phyloP scores from a whole-genome alignment of 2,113 vertebrate genomes.

The Gnathonemus longibarbis region DNA sequence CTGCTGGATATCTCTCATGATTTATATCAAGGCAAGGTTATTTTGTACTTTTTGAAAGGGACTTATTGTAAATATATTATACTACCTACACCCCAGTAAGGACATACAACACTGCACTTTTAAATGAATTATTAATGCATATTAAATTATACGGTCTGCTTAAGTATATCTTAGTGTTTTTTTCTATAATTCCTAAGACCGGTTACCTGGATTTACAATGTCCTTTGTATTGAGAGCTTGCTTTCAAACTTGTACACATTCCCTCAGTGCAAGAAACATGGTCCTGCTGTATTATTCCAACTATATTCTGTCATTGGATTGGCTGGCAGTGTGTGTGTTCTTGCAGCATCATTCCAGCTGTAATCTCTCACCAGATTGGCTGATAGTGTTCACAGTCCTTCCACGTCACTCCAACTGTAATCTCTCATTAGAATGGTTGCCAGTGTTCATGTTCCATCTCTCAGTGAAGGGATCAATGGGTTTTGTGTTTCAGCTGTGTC shows the following conservation, averaged over 20 bases:
- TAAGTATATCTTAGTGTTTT: not conserved
- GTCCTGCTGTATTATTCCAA: not conserved
- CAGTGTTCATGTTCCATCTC: not conserved
- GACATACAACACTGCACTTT: not conserved
- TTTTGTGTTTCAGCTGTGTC: slow-evolving; percentile 5
- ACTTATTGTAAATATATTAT: not conserved
- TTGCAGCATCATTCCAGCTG: not conserved
- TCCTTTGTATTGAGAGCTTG: not conserved
- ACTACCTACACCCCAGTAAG: not conserved
- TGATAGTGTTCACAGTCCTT: not conserved
- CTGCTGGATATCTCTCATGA: not conserved
- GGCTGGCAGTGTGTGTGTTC: not conserved
- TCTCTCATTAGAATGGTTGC: not conserved
- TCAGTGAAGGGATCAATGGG: not conserved
- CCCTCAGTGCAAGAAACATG: not conserved
- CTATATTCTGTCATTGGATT: not conserved
- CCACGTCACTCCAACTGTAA: not conserved
- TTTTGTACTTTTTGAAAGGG: not conserved
- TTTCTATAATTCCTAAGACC: not conserved
- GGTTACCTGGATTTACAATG: not conserved
- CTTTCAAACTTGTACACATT: not conserved
- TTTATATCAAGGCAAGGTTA: not conserved
- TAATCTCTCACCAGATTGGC: slow-evolving; percentile 1
- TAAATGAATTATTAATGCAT: not conserved
- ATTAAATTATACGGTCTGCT: not conserved